Conservation (phyloP, 2,113 vertebrate species). For the Aptenodytes patagonicus region DNA sequence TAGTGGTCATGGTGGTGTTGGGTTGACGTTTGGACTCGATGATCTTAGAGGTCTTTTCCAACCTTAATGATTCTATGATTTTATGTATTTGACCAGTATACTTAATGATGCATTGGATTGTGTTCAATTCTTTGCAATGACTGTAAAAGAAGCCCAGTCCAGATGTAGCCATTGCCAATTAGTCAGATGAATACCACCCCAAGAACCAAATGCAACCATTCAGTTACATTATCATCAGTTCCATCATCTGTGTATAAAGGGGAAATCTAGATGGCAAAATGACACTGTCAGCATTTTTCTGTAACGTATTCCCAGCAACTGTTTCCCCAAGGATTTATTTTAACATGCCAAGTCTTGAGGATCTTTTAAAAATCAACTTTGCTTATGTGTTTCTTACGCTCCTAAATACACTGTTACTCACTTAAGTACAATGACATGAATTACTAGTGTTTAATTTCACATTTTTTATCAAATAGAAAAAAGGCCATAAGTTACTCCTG, state of each 20-base stretch:
- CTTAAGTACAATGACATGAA: background rate
- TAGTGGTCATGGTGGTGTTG: too few species aligned
- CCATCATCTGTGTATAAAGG: background rate
- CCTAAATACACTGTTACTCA: background rate
- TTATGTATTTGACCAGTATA: background rate
- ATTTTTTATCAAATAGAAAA: background rate
- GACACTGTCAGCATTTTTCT: background rate
- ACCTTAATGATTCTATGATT: too few species aligned
- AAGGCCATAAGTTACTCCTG: background rate
- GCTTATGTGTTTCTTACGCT: background rate
- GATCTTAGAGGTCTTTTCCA: too few species aligned
- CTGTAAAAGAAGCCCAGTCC: background rate
- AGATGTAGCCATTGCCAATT: background rate
- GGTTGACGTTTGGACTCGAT: too few species aligned
- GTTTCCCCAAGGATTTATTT: background rate
- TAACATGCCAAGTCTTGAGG: background rate
- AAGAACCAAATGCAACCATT: background rate
- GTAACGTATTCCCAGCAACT: background rate
- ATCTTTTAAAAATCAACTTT: background rate
- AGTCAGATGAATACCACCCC: background rate
- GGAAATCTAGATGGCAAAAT: background rate
- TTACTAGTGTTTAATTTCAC: background rate
- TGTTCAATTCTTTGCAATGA: background rate
- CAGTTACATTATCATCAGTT: background rate
- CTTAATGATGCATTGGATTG: background rate